A percentile compares a stretch with the other conserved stretches of the same genome.
phyloP scores from a whole-genome alignment of 1,140 invertebrate genomes.

The Sitobion miscanthi region DNA sequence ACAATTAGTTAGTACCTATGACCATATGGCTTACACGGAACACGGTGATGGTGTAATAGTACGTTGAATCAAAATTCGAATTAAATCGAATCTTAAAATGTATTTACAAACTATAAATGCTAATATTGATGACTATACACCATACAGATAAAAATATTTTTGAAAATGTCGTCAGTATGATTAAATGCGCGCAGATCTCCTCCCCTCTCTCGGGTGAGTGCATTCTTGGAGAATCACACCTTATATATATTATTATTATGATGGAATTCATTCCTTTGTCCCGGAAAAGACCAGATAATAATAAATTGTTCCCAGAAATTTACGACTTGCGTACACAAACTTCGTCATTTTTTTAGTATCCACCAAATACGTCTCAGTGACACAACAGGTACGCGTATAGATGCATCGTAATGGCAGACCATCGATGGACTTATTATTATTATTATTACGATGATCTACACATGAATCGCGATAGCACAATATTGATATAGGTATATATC shows the following conservation, averaged over 20 bases:
- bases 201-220: no score
- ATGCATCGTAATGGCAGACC: background rate
- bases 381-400: background rate
- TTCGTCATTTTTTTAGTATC: background rate
- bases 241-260: background rate
- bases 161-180: no score
- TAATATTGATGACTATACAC: no score
- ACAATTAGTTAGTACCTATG: no score
- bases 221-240: background rate
- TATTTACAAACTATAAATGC: no score
- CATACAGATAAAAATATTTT: no score
- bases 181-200: no score
- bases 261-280: background rate
- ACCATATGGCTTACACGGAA: no score
- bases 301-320: background rate
- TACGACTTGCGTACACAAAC: background rate
- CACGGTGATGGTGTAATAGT: no score
- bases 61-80: no score
- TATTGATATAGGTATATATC: background rate
- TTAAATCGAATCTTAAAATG: no score
- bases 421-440: background rate
- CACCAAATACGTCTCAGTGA: background rate
- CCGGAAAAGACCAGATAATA: background rate
- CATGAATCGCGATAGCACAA: background rate
- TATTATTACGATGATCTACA: background rate